Conservation (phyloP, 2,888 invertebrate genomes). For the Ecliptopera silaceata region DNA sequence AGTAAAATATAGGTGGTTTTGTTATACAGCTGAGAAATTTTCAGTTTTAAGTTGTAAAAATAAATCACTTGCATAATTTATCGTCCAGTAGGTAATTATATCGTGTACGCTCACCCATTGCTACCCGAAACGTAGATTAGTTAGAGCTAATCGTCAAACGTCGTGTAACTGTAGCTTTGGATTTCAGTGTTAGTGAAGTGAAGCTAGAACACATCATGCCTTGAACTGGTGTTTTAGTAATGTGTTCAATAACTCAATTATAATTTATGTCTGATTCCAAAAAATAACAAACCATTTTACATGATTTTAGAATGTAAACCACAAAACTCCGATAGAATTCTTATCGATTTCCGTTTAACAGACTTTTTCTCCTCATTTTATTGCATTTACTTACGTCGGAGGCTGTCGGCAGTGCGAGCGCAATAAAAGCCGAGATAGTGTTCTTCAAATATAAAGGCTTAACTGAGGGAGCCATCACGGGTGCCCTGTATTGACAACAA, state of each 20-base stretch:
- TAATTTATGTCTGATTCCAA: not conserved
- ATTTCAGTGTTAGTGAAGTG: constrained; percentile 12
- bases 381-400: constrained; percentile 61
- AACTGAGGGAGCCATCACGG: constrained; percentile 78
- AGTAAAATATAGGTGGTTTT: not conserved
- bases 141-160: constrained; percentile 50
- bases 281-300: not conserved
- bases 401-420: constrained; percentile 58
- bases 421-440: constrained; percentile 78
- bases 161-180: constrained; percentile 35
- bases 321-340: constrained; percentile 37
- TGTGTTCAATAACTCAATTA: not conserved
- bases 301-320: constrained; percentile 28
- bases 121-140: constrained; percentile 55
- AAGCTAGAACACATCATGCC: not conserved
- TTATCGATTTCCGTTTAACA: constrained; percentile 49
- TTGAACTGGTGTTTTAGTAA: not conserved
- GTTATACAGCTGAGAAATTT: not conserved
- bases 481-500: constrained; percentile 82
- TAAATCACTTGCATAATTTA: not conserved
- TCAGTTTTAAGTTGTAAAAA: not conserved
- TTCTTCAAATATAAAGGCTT: constrained; percentile 80
- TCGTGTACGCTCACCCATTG: constrained; percentile 35
- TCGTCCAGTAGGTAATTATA: constrained; percentile 9
- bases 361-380: constrained; percentile 54